Conservation (phyloP, 92 coral and sea anemone genomes). For the Pocillopora grandis region DNA sequence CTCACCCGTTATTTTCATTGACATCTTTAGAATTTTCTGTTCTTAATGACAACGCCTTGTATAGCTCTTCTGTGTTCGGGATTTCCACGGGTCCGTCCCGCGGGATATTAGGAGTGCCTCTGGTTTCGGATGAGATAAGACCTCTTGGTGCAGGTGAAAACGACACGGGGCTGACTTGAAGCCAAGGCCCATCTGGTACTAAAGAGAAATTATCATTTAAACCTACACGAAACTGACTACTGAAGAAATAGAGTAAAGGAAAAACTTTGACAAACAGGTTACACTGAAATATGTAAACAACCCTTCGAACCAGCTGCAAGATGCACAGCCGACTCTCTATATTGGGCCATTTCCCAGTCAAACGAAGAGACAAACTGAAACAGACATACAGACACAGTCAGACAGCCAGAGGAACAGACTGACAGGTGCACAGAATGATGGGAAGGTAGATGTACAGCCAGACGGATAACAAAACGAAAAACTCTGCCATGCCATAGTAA, state of each 20-base stretch:
- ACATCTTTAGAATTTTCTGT: slow-evolving; percentile 54
- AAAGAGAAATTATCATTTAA: slow-evolving; percentile 5
- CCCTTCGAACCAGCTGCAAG: no score
- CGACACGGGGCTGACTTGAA: slow-evolving; percentile 73
- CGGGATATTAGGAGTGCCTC: slow-evolving; percentile 52
- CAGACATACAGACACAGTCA: no score
- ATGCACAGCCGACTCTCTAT: no score
- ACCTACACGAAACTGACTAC: not conserved
- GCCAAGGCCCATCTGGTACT: slow-evolving; percentile 81
- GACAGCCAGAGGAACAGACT: no score
- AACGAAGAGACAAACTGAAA: no score
- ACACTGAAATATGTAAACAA: no score
- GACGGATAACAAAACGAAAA: not conserved
- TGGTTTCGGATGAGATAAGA: slow-evolving; percentile 28
- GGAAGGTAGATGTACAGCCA: not conserved
- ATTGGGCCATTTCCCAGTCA: no score
- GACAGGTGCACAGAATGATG: not conserved
- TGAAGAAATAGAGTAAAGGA: no score
- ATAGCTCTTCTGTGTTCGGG: slow-evolving; percentile 93
- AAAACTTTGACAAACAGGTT: no score
- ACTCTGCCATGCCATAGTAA: not conserved
- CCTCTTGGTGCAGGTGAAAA: slow-evolving; percentile 89
- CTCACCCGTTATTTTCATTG: slow-evolving; percentile 55
- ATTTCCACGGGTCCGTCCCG: slow-evolving; percentile 78
- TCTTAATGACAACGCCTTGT: slow-evolving; percentile 70